Evolutionary conservation across 2,113 vertebrate species (phyloP), one percentile per base, ranked within the genome.

Genomic region (Prunella fulvescens): DNA sequence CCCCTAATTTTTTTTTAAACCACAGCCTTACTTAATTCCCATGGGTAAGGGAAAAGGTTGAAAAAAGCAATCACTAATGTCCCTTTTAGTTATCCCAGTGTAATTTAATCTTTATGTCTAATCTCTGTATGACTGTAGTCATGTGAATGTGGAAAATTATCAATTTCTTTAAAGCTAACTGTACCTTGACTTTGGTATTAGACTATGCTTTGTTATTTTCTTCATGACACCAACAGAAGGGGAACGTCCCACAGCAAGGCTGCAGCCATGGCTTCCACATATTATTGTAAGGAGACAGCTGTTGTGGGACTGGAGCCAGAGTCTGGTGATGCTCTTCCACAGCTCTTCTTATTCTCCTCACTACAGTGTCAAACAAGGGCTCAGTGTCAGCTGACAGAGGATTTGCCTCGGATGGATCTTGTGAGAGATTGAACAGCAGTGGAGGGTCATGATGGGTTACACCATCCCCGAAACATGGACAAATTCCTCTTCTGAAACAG

Each of bases 241-340:
- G 99, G 93, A 99, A 99, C 0, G 88, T 98, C 22, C 99, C 98
- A 77, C 99, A 99, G 97, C 98, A 99, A 1, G 98, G 98, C 96
- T 99, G 99, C 39, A 99, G 97, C 98, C 98, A 98, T 0, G 98
- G 98, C 72, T 96, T 98, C 99, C 99, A 99, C 15, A 98, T 50
- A 5, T 90, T 96, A 25, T 98, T 98, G 31, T 92, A 73, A 40
- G 57, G 37, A 79, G 97, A 97, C 66, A 99, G 82, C 96, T 99
- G 99, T 3, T 94, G 95, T 26, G 98, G 95, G 18, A 98, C 97
- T 1, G 93, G 64, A 24, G 29, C 80, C 44, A 98, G 88, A 0
- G 97, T 98, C 15, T 26, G 47, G 14, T 3, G n/a, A 73, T 99
- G 99, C 25, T 91, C 93, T 77, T 91, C 88, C 54, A 98, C 95